Evolutionary conservation across 2,797 vertebrate species (phyloP), one percentile per base, ranked within the genome.

Genomic region (Microtus obscurus): DNA sequence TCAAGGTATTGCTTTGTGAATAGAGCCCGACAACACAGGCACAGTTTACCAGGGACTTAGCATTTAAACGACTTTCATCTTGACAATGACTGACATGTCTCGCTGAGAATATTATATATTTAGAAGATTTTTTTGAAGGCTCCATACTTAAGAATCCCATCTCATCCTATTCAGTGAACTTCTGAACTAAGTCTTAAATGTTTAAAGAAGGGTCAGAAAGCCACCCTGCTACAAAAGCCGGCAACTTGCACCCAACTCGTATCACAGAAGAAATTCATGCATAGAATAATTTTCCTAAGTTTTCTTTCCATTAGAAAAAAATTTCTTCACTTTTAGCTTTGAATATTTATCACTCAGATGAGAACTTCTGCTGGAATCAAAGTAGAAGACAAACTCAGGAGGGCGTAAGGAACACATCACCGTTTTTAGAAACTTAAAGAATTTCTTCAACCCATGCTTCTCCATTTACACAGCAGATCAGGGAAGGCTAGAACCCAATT

Each of bases 101-200:
- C 96, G 73, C 97, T 95, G 97, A 98, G 98, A 98, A 97, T 98
- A 99, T 98, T 98, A 98, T 98, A 98, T 98, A 98, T 98, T 99
- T 98, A 98, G 98, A 98, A 98, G 98, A 98, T 94, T 93, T 98
- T 98, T 98, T 98, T 97, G 97, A 98, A 98, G 97, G 80, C 16
- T 27, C 96, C 90, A 76, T 98, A 97, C 96, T 98, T 99, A 98
- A 98, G 98, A 98, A 98, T 98, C 98, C 97, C 96, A 96, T 97
- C 97, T 98, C 98, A 96, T 98, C 97, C 97, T 90, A 96, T 88
- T 97, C 97, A 69, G 95, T 98, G 98, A 99, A 99, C 99, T 98
- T 95, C 97, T 98, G 98, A 99, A 98, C 98, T 97, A 97, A 98
- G 97, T 96, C 97, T 98, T 99, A 98, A 99, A 99, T 99, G 98